Percentiles rank a stretch among this genome's conserved stretches.
phyloP scores from a whole-genome alignment of 2,888 invertebrate species.

The Protonemura montana region DNA sequence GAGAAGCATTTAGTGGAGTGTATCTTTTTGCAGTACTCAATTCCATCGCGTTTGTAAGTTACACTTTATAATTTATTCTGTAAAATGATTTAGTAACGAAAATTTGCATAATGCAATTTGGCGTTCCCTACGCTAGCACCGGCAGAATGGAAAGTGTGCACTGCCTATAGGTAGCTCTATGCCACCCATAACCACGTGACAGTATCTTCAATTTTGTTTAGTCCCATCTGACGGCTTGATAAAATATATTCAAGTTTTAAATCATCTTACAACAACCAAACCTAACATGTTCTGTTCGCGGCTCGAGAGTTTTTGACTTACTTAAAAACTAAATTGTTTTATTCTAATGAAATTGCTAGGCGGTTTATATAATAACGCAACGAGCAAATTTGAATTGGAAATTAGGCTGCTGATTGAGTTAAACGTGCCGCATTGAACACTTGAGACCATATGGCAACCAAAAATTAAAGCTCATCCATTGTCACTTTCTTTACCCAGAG shows the following conservation, averaged over 20 bases:
- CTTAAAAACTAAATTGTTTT: constrained; percentile 12
- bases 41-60: background rate
- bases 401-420: background rate
- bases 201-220: background rate
- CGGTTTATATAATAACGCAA: background rate
- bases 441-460: background rate
- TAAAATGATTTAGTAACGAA: constrained; percentile 20
- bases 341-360: constrained; percentile 1
- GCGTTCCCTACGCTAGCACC: background rate
- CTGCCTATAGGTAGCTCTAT: background rate
- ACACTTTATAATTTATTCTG: constrained; percentile 26
- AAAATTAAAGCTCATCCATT: background rate
- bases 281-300: background rate
- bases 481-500: background rate
- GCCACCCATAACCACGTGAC: constrained; percentile 13
- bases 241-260: constrained; percentile 19
- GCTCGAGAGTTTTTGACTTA: background rate
- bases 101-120: constrained; percentile 36
- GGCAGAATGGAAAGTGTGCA: background rate
- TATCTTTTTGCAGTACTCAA: background rate
- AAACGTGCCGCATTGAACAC: background rate
- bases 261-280: background rate
- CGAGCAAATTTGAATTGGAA: background rate
- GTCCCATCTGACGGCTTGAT: background rate
- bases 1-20: background rate